Evolutionary conservation across 2,797 vertebrate species (phyloP).

Genomic region (Xenentodon cancila): DNA sequence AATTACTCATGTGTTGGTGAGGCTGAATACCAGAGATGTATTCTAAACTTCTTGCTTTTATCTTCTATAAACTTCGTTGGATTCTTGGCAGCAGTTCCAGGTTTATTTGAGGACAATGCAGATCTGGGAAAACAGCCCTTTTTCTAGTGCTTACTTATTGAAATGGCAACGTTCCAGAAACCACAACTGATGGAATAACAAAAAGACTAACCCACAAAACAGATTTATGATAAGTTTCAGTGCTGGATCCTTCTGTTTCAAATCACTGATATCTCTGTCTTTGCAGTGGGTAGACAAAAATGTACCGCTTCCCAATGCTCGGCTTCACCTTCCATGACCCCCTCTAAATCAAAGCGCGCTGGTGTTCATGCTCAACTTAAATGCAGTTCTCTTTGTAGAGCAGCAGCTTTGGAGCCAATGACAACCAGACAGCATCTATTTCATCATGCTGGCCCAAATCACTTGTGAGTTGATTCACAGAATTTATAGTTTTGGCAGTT

Average conservation of each 20-base stretch:
- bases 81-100: slow-evolving; percentile 74
- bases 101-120: slow-evolving; percentile 82
- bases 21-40: slow-evolving; percentile 67
- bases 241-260: slow-evolving; percentile 57
- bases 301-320: slow-evolving; percentile 51
- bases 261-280: slow-evolving; percentile 60
- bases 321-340: slow-evolving; percentile 62
- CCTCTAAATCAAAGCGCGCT: slow-evolving; percentile 68
- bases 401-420: slow-evolving; percentile 65
- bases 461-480: slow-evolving; percentile 21
- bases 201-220: slow-evolving; percentile 64
- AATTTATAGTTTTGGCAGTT: slow-evolving; percentile 11
- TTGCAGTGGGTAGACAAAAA: slow-evolving; percentile 47
- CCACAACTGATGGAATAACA: slow-evolving; percentile 74
- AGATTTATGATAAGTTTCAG: slow-evolving; percentile 69
- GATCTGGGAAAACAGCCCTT: slow-evolving; percentile 77
- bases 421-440: slow-evolving; percentile 53
- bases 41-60: slow-evolving; percentile 72
- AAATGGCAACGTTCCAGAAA: slow-evolving; percentile 74
- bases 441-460: slow-evolving; percentile 51
- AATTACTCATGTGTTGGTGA: slow-evolving; percentile 57
- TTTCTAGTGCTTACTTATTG: slow-evolving; percentile 75
- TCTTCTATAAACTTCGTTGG: slow-evolving; percentile 77
- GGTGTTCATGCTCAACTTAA: slow-evolving; percentile 74
- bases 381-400: slow-evolving; percentile 72